These are phyloP conservation scores for Euleptes europaea DNA, from an alignment of 2,113 vertebrate species.

Conservation along the genomic window DNA sequence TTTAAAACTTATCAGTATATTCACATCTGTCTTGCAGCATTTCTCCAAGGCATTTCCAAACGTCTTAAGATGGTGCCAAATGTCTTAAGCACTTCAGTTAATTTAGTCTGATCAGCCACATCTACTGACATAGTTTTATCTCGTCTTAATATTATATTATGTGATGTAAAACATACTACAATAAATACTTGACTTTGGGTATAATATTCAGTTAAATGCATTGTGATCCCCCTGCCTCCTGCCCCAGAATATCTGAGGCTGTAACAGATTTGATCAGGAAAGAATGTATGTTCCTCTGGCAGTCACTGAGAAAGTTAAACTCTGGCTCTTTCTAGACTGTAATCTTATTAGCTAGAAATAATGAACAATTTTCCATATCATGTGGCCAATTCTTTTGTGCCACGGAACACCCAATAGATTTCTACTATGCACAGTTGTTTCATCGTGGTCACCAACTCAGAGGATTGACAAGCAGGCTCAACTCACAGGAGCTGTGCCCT, in stretches of 20 bases:
- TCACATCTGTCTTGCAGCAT: not conserved
- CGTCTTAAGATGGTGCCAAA: too few species aligned
- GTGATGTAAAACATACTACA: constrained; percentile 12
- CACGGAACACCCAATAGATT: not conserved
- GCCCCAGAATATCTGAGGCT: not conserved
- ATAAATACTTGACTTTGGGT: not conserved
- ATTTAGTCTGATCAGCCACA: constrained; percentile 19
- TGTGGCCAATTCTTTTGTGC: not conserved
- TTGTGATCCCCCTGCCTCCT: not conserved
- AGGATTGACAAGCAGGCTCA: not conserved
- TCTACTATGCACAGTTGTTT: not conserved
- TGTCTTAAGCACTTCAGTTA: not conserved
- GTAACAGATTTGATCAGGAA: not conserved
- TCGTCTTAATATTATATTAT: constrained; percentile 1
- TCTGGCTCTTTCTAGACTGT: not conserved
- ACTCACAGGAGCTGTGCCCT: not conserved
- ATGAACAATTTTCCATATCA: constrained; percentile 14
- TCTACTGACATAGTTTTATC: not conserved
- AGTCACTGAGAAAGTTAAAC: constrained; percentile 5
- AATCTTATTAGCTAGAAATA: constrained; percentile 13
- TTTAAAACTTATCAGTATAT: not conserved
- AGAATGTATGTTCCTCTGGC: not conserved
- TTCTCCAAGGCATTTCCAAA: not conserved
- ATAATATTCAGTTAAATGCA: not conserved
- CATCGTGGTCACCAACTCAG: not conserved